These are phyloP conservation scores for Pampusana beccarii DNA, from an alignment of 2,113 vertebrate species.

Conservation along the genomic window DNA sequence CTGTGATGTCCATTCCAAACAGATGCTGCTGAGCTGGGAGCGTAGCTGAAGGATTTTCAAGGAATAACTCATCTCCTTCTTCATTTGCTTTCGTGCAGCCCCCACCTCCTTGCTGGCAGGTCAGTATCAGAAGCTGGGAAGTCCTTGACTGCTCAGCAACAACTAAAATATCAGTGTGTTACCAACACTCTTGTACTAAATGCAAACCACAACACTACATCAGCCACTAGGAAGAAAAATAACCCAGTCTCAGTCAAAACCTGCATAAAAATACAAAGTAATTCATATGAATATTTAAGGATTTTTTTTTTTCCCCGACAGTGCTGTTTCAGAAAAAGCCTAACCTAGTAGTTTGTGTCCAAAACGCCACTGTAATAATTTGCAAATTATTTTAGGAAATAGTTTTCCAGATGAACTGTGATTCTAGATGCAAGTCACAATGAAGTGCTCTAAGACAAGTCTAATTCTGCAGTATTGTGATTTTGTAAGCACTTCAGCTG, in stretches of 20 bases:
- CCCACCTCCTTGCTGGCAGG: too few species aligned
- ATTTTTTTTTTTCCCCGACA: neutral
- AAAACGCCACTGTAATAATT: neutral
- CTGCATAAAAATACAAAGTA: neutral
- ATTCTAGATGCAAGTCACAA: neutral
- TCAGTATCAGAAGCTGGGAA: too few species aligned
- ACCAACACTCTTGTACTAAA: too few species aligned
- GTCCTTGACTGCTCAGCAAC: too few species aligned
- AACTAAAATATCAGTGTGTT: too few species aligned
- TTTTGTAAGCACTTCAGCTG: rapidly evolving
- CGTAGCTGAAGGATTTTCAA: neutral
- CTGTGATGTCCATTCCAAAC: neutral
- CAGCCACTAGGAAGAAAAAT: too few species aligned
- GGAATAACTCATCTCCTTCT: neutral
- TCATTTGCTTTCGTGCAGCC: neutral
- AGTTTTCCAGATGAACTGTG: neutral
- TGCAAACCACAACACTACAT: too few species aligned
- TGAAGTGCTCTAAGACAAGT: rapidly evolving
- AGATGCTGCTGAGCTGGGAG: neutral
- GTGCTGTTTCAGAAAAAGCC: neutral
- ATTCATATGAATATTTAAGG: neutral
- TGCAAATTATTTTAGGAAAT: neutral
- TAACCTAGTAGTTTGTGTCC: neutral
- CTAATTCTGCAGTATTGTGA: neutral
- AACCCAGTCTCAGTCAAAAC: too few species aligned